Evolutionary conservation across 1,140 invertebrate genomes (phyloP).

Genomic region (Lepidostoma basale): DNA sequence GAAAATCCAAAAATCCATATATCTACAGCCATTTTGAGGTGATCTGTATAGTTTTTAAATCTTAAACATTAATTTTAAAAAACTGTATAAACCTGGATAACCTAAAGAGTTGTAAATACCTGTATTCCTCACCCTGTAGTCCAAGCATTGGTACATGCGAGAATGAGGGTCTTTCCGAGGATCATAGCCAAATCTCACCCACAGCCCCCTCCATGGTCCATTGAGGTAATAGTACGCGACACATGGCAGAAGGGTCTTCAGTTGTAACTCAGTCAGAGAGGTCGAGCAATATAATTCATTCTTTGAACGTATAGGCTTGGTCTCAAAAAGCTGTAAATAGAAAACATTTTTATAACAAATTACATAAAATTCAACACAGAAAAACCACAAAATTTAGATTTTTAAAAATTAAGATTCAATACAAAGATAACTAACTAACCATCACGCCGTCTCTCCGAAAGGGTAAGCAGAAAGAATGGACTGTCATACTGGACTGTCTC

Average conservation of each 20-base stretch:
- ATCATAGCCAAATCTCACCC: conserved; percentile 87
- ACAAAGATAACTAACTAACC: too few species aligned
- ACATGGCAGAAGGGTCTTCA: conserved; percentile 82
- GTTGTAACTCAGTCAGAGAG: conserved; percentile 64
- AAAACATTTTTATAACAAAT: neutral
- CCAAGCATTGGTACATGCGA: conserved; percentile 84
- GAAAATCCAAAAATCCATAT: too few species aligned
- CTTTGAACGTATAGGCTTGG: conserved; percentile 85
- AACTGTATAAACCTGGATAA: too few species aligned
- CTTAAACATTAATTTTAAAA: too few species aligned
- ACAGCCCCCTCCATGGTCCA: conserved; percentile 88
- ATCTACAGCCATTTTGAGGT: too few species aligned
- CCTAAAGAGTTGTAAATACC: neutral
- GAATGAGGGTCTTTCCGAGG: conserved; percentile 78
- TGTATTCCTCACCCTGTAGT: conserved; percentile 73
- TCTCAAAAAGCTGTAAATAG: conserved; percentile 68
- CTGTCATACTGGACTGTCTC: too few species aligned
- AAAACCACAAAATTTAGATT: too few species aligned
- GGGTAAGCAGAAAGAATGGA: too few species aligned
- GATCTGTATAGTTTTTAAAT: too few species aligned
- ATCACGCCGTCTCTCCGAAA: too few species aligned
- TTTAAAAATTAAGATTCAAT: too few species aligned
- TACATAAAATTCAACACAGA: too few species aligned
- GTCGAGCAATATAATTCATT: conserved; percentile 72
- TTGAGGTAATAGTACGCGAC: conserved; percentile 83